These are phyloP conservation scores for Cremastinae sp. DNA, from an alignment of 2,888 invertebrate species.

Conservation along the genomic window DNA sequence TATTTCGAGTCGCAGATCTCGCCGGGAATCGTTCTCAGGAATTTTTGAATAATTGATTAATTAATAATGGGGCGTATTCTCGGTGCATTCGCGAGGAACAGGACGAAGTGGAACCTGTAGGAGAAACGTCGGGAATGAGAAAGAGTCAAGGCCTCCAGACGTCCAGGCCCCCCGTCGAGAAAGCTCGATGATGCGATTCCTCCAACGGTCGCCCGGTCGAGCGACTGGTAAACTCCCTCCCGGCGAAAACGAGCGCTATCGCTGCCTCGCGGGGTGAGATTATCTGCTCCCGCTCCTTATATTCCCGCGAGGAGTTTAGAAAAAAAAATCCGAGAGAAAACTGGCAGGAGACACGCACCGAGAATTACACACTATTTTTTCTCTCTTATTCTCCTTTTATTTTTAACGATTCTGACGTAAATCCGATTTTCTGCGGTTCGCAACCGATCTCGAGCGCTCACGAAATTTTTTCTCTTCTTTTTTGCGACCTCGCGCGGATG, in stretches of 20 bases:
- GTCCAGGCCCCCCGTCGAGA: constrained; percentile 68
- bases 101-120: constrained; percentile 23
- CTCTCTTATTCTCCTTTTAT: no score
- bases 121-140: constrained; percentile 62
- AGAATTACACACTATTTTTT: no score
- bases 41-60: no score
- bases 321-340: no score
- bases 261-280: constrained; percentile 43
- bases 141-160: constrained; percentile 76
- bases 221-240: constrained; percentile 25
- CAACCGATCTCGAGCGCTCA: no score
- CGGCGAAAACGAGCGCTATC: constrained; percentile 43
- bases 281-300: constrained; percentile 21
- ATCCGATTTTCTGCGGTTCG: no score
- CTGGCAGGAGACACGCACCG: neutral
- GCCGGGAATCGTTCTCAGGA: no score
- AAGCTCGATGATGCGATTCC: constrained; percentile 60
- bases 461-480: no score
- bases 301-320: neutral
- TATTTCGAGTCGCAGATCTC: no score
- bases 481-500: no score
- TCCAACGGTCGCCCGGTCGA: constrained; percentile 47
- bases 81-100: constrained; percentile 19
- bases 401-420: no score
- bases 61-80: neutral